A percentile compares a stretch with the other conserved stretches of the same genome.
Conservation (phyloP, 2,888 invertebrate species). For the Nasonovia ribisnigri region DNA sequence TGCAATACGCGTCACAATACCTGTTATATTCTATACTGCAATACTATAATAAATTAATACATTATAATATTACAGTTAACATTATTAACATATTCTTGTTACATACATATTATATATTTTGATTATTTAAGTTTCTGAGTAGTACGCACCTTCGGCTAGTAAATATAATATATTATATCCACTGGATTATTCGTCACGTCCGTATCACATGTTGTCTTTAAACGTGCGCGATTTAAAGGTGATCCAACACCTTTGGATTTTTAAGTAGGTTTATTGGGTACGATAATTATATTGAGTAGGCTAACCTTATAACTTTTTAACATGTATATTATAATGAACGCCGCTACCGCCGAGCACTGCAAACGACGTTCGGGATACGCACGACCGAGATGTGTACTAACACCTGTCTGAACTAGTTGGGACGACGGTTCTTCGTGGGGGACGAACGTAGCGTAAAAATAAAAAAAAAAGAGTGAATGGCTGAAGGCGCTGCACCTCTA, state of each 20-base stretch:
- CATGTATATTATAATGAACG: neutral
- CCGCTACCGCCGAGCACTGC: neutral
- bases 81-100: neutral
- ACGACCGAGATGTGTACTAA: conserved; percentile 36
- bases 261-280: neutral
- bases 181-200: neutral
- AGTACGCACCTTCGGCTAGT: conserved; percentile 22
- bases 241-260: neutral
- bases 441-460: conserved; percentile 29
- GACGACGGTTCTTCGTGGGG: conserved; percentile 19
- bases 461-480: conserved; percentile 59
- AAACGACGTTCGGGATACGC: conserved; percentile 19
- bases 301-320: neutral
- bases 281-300: neutral
- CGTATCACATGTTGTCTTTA: neutral
- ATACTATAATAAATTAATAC: neutral
- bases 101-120: neutral
- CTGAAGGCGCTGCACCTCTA: conserved; percentile 35
- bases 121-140: neutral
- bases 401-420: conserved; percentile 41
- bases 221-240: neutral
- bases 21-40: neutral
- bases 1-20: neutral
- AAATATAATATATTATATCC: conserved; percentile 11
- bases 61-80: neutral